phyloP scores from a whole-genome alignment of 1,140 invertebrate species.

The Mya arenaria region DNA sequence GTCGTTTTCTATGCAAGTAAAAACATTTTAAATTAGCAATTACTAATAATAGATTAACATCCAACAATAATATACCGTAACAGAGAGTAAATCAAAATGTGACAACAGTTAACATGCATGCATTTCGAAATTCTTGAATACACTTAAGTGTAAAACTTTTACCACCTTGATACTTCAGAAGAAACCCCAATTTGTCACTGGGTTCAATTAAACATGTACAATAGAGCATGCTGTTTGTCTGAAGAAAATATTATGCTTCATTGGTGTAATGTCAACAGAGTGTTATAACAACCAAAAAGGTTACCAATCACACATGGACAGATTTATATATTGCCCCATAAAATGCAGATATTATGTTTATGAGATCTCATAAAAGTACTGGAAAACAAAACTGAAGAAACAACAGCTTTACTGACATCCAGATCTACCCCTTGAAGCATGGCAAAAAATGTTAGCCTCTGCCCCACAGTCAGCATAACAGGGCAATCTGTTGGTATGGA shows the following conservation, averaged over 20 bases:
- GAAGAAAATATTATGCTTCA: background rate
- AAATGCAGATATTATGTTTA: background rate
- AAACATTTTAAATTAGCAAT: background rate
- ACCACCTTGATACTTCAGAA: too few relatives aligned
- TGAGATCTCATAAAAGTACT: background rate
- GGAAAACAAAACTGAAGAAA: background rate
- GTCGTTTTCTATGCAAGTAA: background rate
- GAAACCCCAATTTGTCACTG: background rate
- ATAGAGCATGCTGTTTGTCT: background rate
- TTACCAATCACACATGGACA: too few relatives aligned
- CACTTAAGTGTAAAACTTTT: too few relatives aligned
- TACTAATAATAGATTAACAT: background rate
- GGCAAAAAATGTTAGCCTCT: constrained; percentile 52
- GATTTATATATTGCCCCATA: too few relatives aligned
- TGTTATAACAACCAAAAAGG: too few relatives aligned
- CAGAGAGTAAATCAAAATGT: background rate
- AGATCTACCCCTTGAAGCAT: constrained; percentile 24
- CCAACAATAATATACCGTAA: background rate
- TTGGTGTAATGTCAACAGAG: background rate
- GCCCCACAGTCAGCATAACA: constrained; percentile 16
- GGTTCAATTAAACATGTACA: background rate
- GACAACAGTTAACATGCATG: too few relatives aligned
- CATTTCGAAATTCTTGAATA: too few relatives aligned
- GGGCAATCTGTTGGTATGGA: constrained; percentile 43
- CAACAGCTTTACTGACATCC: background rate